Evolutionary conservation across 2,888 invertebrate genomes (phyloP).

Genomic region (Muscina levida): DNA sequence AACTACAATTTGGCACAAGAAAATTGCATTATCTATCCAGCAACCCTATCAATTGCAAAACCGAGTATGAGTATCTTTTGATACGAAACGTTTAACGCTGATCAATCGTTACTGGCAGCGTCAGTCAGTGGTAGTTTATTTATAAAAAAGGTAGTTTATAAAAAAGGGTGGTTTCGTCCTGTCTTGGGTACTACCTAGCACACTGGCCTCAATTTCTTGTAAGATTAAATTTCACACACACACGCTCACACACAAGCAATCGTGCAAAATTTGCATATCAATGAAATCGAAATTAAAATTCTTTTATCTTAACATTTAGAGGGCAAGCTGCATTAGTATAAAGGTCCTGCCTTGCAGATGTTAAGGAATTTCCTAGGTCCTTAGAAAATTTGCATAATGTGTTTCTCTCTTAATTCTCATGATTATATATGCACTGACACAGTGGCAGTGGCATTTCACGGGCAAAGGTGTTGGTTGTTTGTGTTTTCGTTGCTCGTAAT

Average conservation of each 20-base stretch:
- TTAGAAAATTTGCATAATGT: constrained; percentile 61
- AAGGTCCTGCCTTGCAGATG: constrained; percentile 63
- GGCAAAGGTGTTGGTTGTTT: background rate
- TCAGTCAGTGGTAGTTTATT: constrained; percentile 26
- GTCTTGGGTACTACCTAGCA: too few relatives aligned
- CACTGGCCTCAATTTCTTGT: constrained; percentile 59
- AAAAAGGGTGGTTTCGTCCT: constrained; percentile 43
- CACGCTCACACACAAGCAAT: too few relatives aligned
- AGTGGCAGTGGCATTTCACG: background rate
- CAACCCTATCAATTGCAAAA: constrained; percentile 59
- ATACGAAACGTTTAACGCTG: background rate
- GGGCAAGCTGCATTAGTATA: constrained; percentile 60
- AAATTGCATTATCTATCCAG: constrained; percentile 58
- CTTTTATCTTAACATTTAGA: constrained; percentile 8
- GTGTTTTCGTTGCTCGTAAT: too few relatives aligned
- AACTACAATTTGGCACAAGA: too few relatives aligned
- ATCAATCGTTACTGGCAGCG: constrained; percentile 25
- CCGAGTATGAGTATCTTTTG: constrained; percentile 12
- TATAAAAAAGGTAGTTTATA: constrained; percentile 55
- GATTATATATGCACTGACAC: constrained; percentile 62
- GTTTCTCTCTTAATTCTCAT: constrained; percentile 59
- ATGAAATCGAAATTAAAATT: constrained; percentile 72
- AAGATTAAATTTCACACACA: constrained; percentile 61
- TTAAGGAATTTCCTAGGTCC: constrained; percentile 53
- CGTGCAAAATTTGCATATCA: constrained; percentile 73